Base-by-base conservation (phyloP, 2,113 vertebrate genomes). In the Bagarius yarrelli region DNA sequence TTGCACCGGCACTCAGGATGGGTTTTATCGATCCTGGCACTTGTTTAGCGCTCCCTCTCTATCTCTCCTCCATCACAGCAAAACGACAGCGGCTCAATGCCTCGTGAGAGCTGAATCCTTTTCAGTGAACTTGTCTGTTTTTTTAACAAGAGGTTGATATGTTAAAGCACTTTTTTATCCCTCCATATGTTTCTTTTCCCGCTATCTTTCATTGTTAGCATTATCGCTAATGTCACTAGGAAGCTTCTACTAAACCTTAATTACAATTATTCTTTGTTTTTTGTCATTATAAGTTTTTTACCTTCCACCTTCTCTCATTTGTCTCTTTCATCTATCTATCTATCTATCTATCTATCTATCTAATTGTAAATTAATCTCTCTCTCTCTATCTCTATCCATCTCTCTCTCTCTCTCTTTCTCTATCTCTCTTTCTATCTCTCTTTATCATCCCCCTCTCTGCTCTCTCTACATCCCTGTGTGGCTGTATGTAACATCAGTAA, bases 401-500 rank as follows among this genome's bases (percentile, higher is more conserved):
- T 85, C 87, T 93, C 90, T 87, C 88, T 90, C 89, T 88, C 90
- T 89, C 93, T 94, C 92, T 94, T 90, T 90, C 90, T 91, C 86
- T 84, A 73, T 81, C 85, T 75, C 34, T 64, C 81, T 70, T 34
- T 80, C 70, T 25, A 76, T 70, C 40, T 57, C 52, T 82, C 60
- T 80, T 15, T 60, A 56, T 25, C 40, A n/a, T 77, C 74, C 23
- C 40, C 32, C 18, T 21, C 75, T 67, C 77, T 79, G 69, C 84
- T 81, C 82, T 86, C 80, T 79, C 84, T 72, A 80, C 79, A 89
- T 93, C 93, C 93, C 93, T 88, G 86, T 91, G 94, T 94, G 95
- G 94, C 94, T 95, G 93, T 96, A 96, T 96, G 98, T 97, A 98
- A 98, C 96, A 97, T 98, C 96, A 97, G 97, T 97, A 98, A 97